Percentiles rank a stretch among this genome's conserved stretches.
Conservation (phyloP, 2,797 vertebrate genomes). For the Sciurus carolinensis region DNA sequence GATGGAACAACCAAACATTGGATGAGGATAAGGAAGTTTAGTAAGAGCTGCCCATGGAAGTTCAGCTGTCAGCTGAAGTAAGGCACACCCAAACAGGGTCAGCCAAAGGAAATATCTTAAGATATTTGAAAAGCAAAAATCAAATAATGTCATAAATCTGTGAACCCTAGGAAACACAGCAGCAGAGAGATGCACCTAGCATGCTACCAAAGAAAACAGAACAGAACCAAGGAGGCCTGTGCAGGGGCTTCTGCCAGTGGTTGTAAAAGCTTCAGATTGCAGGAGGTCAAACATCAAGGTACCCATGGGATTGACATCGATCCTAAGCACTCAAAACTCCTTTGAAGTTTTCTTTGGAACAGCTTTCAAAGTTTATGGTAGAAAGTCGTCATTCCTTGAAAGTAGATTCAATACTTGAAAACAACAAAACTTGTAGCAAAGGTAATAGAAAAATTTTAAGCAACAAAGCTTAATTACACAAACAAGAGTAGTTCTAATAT, state of each 20-base stretch:
- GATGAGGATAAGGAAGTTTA: neutral
- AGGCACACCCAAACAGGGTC: neutral
- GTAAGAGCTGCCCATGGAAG: neutral
- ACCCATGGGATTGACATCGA: neutral
- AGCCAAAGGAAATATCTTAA: slow-evolving; percentile 19
- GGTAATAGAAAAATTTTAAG: neutral
- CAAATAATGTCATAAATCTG: neutral
- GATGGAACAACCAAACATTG: neutral
- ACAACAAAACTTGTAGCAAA: neutral
- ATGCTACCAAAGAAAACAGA: slow-evolving; percentile 12
- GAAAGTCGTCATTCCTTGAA: slow-evolving; percentile 1
- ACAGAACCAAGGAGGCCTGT: neutral
- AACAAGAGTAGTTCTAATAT: neutral
- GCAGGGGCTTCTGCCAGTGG: neutral
- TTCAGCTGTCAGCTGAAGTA: neutral
- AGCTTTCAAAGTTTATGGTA: slow-evolving; percentile 37
- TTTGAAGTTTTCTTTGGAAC: slow-evolving; percentile 44
- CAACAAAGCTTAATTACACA: neutral
- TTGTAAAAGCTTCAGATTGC: neutral
- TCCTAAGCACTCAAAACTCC: neutral
- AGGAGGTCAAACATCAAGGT: neutral
- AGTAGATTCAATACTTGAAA: neutral
- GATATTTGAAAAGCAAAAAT: slow-evolving; percentile 40
- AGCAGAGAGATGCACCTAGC: neutral
- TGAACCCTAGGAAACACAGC: neutral